These are phyloP conservation scores for Conistra vaccinii DNA, from an alignment of 2,888 invertebrate genomes.

Conservation along the genomic window DNA sequence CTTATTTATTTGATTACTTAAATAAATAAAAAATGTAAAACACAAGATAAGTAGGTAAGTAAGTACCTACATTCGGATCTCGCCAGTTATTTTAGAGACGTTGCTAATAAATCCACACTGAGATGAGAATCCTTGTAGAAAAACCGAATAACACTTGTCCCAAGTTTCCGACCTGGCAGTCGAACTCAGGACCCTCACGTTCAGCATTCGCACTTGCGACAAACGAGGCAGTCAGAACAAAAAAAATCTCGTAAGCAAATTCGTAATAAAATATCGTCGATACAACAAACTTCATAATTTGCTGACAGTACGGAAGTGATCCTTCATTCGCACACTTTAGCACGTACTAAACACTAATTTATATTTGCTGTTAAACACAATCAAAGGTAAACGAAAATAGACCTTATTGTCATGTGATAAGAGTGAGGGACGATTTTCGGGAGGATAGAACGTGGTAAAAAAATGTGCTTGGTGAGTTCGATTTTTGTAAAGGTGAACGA, in stretches of 20 bases:
- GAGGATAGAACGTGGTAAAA: neutral
- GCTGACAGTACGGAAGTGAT: constrained; percentile 60
- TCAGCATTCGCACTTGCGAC: neutral
- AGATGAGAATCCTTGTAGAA: neutral
- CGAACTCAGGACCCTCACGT: neutral
- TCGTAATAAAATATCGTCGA: constrained; percentile 28
- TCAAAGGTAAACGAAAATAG: constrained; percentile 6
- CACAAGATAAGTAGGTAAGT: neutral
- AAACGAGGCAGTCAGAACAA: neutral
- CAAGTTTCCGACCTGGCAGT: neutral
- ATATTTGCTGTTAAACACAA: constrained; percentile 15
- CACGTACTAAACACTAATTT: constrained; percentile 49
- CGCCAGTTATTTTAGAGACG: too few species aligned
- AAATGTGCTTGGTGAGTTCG: neutral
- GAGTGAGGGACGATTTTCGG: constrained; percentile 9
- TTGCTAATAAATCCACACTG: neutral
- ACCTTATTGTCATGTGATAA: neutral
- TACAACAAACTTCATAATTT: constrained; percentile 39
- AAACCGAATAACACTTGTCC: neutral
- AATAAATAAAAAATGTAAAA: too few species aligned
- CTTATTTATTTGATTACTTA: too few species aligned
- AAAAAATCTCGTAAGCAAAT: constrained; percentile 28
- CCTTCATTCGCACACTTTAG: constrained; percentile 34
- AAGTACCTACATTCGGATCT: too few species aligned
- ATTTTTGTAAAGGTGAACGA: neutral